Conservation (phyloP, 2,113 vertebrate species). For the Podiceps cristatus region DNA sequence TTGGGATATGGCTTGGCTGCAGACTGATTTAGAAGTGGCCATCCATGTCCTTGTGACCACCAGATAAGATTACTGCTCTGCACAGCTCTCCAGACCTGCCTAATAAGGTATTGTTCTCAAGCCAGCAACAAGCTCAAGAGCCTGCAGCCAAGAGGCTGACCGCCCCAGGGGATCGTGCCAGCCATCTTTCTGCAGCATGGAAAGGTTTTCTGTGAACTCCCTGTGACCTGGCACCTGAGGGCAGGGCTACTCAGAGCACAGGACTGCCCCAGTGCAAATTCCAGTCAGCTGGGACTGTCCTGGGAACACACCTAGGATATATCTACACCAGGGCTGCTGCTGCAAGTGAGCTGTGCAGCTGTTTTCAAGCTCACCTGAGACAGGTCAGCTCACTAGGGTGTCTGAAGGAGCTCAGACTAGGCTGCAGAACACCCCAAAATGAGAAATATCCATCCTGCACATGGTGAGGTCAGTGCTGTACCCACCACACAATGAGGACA, state of each 20-base stretch:
- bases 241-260: background rate
- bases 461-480: background rate
- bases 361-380: background rate
- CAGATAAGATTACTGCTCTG: slow-evolving; percentile 72
- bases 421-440: background rate
- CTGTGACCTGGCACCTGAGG: background rate
- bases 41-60: slow-evolving; percentile 61
- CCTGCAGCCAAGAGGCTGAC: background rate
- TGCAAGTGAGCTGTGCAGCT: background rate
- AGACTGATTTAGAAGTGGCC: slow-evolving; percentile 69
- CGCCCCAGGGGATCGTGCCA: background rate
- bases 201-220: background rate
- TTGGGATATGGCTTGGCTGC: slow-evolving; percentile 47
- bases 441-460: background rate
- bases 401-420: background rate
- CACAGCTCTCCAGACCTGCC: slow-evolving; percentile 39
- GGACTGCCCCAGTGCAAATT: background rate
- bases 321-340: background rate
- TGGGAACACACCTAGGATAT: background rate
- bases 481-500: rapidly evolving
- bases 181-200: background rate
- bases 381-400: background rate
- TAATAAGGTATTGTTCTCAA: slow-evolving; percentile 58
- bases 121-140: background rate
- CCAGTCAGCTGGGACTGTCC: background rate